A percentile compares a stretch with the other conserved stretches of the same genome.
Evolutionary conservation across 2,888 invertebrate species (phyloP).

Genomic region (Andrena trimmerana): DNA sequence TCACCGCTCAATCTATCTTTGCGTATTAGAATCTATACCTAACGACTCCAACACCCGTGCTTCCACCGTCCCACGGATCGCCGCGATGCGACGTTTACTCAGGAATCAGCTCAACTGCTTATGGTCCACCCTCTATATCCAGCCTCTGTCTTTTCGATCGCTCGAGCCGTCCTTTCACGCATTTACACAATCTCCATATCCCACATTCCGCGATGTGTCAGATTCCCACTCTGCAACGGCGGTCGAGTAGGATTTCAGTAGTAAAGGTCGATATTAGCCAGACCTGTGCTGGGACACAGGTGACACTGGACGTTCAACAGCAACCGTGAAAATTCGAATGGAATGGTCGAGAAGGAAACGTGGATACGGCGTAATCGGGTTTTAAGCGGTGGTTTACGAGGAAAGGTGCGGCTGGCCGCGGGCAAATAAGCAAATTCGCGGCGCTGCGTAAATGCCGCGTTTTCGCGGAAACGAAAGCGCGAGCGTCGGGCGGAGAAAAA

Average conservation of each 20-base stretch:
- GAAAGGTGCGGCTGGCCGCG: conserved; percentile 31
- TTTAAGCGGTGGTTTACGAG: conserved; percentile 40
- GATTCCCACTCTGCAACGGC: no score
- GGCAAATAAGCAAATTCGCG: conserved; percentile 60
- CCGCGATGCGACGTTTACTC: conserved; percentile 57
- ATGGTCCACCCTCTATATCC: neutral
- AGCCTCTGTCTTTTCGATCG: neutral
- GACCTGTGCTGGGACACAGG: no score
- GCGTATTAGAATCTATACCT: conserved; percentile 83
- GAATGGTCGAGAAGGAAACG: conserved; percentile 6
- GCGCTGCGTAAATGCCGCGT: conserved; percentile 42
- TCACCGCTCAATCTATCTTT: conserved; percentile 84
- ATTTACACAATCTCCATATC: no score
- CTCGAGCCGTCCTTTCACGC: neutral
- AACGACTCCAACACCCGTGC: conserved; percentile 67
- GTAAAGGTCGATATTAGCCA: no score
- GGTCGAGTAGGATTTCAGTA: no score
- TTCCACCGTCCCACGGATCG: conserved; percentile 56
- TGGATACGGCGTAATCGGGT: conserved; percentile 10
- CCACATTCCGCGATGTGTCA: no score
- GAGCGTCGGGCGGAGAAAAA: conserved; percentile 35
- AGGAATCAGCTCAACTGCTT: conserved; percentile 30
- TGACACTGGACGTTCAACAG: neutral
- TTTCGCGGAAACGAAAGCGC: conserved; percentile 51
- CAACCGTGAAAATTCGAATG: conserved; percentile 8